Percentiles rank a stretch among this genome's conserved stretches.
These are phyloP conservation scores for Noctua janthe DNA, from an alignment of 2,888 invertebrate species.

Conservation along the genomic window DNA sequence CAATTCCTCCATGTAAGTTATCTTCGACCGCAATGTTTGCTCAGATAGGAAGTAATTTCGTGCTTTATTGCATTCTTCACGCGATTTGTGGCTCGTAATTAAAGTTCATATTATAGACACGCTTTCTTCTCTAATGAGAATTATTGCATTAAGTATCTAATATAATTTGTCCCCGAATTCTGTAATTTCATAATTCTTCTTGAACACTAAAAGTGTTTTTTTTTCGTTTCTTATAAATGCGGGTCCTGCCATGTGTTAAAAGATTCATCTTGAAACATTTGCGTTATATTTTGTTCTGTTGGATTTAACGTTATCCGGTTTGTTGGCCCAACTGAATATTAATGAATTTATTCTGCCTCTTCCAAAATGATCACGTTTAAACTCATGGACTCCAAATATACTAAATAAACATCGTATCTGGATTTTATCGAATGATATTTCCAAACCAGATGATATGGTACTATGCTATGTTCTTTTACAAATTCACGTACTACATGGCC, in stretches of 20 bases:
- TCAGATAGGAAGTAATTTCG: slow-evolving; percentile 84
- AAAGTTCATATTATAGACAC: slow-evolving; percentile 81
- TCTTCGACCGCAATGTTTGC: slow-evolving; percentile 74
- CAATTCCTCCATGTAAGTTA: slow-evolving; percentile 62
- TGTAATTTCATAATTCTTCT: slow-evolving; percentile 3
- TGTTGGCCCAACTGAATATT: slow-evolving; percentile 78
- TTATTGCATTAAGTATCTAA: slow-evolving; percentile 62
- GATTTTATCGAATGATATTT: slow-evolving; percentile 18
- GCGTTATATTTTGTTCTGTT: slow-evolving; percentile 72
- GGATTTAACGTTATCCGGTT: slow-evolving; percentile 77
- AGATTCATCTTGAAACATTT: slow-evolving; percentile 69
- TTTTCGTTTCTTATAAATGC: neutral
- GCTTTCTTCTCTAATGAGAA: slow-evolving; percentile 81
- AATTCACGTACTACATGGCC: slow-evolving; percentile 11
- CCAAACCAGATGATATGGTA: slow-evolving; percentile 1
- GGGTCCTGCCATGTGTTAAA: slow-evolving; percentile 62
- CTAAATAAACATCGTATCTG: neutral
- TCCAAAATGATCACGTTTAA: slow-evolving; percentile 56
- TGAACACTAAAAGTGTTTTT: neutral
- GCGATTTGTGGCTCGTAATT: slow-evolving; percentile 82
- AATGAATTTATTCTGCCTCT: slow-evolving; percentile 71
- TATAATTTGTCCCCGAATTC: slow-evolving; percentile 44
- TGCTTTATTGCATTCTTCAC: slow-evolving; percentile 85
- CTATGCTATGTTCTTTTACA: slow-evolving; percentile 11
- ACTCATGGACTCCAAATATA: slow-evolving; percentile 31